phyloP scores from a whole-genome alignment of 2,113 vertebrate species.

The Limanda limanda region DNA sequence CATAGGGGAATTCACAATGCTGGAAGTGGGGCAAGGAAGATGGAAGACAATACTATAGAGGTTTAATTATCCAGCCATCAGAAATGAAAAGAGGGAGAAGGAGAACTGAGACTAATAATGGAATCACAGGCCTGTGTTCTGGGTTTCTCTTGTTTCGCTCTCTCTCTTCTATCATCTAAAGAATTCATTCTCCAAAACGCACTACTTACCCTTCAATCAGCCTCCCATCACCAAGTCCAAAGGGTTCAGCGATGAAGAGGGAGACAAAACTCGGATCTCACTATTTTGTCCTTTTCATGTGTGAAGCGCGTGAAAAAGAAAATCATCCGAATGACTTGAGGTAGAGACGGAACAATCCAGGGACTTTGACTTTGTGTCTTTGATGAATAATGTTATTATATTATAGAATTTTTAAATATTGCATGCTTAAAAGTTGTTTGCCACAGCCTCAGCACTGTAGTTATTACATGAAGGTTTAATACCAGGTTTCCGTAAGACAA shows the following conservation, averaged over 20 bases:
- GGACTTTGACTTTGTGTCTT: constrained; percentile 60
- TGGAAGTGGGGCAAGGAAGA: constrained; percentile 81
- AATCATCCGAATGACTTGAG: constrained; percentile 72
- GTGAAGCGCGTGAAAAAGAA: constrained; percentile 56
- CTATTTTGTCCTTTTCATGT: constrained; percentile 78
- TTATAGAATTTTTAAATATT: constrained; percentile 30
- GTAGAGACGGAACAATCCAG: constrained; percentile 64
- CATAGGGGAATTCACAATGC: constrained; percentile 77
- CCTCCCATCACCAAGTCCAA: constrained; percentile 76
- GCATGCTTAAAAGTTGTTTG: constrained; percentile 37
- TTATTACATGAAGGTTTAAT: no score
- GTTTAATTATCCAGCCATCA: constrained; percentile 86
- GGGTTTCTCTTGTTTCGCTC: constrained; percentile 59
- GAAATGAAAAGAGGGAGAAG: constrained; percentile 76
- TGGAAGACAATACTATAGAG: constrained; percentile 85
- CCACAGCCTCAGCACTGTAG: neutral
- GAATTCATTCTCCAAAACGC: constrained; percentile 80
- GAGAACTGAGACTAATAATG: constrained; percentile 79
- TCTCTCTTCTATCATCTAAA: constrained; percentile 75
- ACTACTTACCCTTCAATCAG: constrained; percentile 83
- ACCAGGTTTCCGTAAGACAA: no score
- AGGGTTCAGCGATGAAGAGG: constrained; percentile 77
- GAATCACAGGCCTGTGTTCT: constrained; percentile 75
- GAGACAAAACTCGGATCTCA: constrained; percentile 66
- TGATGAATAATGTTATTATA: constrained; percentile 42